Percentiles rank a stretch among this genome's conserved stretches.
Evolutionary conservation across 2,797 vertebrate species (phyloP).

Genomic region (Chanos chanos): DNA sequence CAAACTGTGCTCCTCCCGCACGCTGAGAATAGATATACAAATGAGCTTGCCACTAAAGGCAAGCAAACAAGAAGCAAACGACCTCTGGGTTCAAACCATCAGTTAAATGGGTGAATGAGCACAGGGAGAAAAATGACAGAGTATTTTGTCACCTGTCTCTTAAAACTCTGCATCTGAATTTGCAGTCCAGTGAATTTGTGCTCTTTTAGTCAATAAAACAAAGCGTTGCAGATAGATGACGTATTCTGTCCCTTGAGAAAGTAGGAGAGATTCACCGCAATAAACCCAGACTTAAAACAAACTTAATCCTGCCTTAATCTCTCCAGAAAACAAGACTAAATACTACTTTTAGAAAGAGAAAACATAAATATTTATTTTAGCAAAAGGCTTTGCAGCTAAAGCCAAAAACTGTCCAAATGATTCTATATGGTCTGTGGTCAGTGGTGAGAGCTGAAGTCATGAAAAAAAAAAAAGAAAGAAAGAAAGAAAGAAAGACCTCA

Average conservation of each 20-base stretch:
- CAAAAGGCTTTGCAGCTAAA: too few species aligned
- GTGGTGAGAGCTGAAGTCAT: background rate
- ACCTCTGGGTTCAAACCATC: background rate
- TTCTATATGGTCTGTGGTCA: too few species aligned
- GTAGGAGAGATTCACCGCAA: background rate
- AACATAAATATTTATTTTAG: background rate
- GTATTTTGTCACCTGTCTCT: too few species aligned
- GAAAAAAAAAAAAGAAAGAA: background rate
- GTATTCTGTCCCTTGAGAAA: too few species aligned
- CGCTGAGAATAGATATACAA: conserved; percentile 49
- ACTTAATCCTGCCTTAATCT: background rate
- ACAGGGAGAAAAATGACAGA: too few species aligned
- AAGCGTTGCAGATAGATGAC: too few species aligned
- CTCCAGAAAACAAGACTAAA: background rate
- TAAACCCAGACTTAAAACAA: background rate
- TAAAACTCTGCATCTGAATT: too few species aligned
- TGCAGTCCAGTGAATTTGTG: too few species aligned
- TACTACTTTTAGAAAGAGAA: background rate
- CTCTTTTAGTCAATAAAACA: too few species aligned
- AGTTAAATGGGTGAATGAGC: background rate
- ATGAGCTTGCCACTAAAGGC: conserved; percentile 28
- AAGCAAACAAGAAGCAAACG: background rate
- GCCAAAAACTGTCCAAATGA: too few species aligned
- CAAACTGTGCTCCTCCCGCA: conserved; percentile 20
- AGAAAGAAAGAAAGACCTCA: background rate